Base-by-base conservation (phyloP, 2,888 invertebrate species). In the Synanthedon tipuliformis region DNA sequence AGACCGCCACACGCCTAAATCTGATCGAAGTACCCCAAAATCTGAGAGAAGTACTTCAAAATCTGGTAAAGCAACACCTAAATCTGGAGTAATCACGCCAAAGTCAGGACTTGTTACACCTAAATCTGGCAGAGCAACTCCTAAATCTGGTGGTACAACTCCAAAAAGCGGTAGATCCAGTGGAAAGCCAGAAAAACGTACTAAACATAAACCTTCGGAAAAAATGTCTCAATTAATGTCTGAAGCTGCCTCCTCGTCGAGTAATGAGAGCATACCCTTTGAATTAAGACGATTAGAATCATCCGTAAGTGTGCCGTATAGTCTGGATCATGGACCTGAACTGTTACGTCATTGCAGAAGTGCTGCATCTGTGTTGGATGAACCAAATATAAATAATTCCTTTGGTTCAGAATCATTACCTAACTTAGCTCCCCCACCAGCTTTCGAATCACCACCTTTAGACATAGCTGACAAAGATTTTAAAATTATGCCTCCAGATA, bases 331-430 rank as follows among this genome's bases (percentile, higher is more conserved):
- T 48, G 84, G 87, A 3, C 79, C 84, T 51, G 88, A 88, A 62
- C 62, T 79, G 55, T 72, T 89, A 59, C 72, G 90, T 54, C 89
- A 89, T 64, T 89, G 89, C 57, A 78, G 88, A 66, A 90, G 90
- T 68, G 89, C 89, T 52, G 88, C 89, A 40, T 89, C 89, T 41
- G 85, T 90, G 52, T 76, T 88, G 59, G 89, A 89, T 57, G 91
- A 91, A 68, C 78, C 88, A 1, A 89, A 89, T 56, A 64, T 85
- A 53, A 84, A 80, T 59, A 85, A 79, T 60, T 81, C 77, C 15
- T 88, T 87, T 61, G 90, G 90, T 55, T 92, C 92, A 41, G 93
- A 93, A 75, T 93, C 93, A 23, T 80, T 93, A 71, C 93, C 93
- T 8, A 93, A 93, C 75, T 83, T 93, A 64, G 90, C 90, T 51